Evolutionary conservation across 2,888 invertebrate genomes (phyloP).

Genomic region (Trypoxylon attenuatum): DNA sequence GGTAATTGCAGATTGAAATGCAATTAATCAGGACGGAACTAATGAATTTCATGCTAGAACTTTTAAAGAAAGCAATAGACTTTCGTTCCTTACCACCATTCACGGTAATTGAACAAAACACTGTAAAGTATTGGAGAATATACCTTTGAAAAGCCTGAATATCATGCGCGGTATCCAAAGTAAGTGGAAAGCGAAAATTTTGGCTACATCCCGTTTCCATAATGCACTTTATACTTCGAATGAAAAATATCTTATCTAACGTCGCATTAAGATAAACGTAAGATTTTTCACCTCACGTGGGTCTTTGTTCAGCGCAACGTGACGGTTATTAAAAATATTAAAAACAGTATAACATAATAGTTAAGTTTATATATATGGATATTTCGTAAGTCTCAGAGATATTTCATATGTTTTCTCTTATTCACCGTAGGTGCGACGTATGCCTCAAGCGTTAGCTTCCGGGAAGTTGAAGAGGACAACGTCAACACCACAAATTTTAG

Average conservation of each 20-base stretch:
- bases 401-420: neutral
- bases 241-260: slow-evolving; percentile 36
- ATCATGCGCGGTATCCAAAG: no score
- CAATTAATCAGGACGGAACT: slow-evolving; percentile 31
- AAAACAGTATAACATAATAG: neutral
- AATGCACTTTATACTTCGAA: neutral
- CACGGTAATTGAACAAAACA: no score
- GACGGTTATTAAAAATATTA: slow-evolving; percentile 18
- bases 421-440: slow-evolving; percentile 64
- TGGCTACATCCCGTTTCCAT: neutral
- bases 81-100: slow-evolving; percentile 3
- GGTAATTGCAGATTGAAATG: neutral
- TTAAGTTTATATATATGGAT: neutral
- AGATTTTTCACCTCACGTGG: neutral
- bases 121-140: no score
- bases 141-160: no score
- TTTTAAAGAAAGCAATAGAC: neutral
- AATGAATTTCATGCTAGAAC: slow-evolving; percentile 3
- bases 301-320: slow-evolving; percentile 2
- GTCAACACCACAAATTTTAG: slow-evolving; percentile 69
- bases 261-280: slow-evolving; percentile 14
- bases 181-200: neutral
- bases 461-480: slow-evolving; percentile 69
- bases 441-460: slow-evolving; percentile 65
- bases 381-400: neutral